Percentiles rank a stretch among this genome's conserved stretches.
Evolutionary conservation across 2,797 vertebrate genomes (phyloP).

Genomic region (Dermochelys coriacea): DNA sequence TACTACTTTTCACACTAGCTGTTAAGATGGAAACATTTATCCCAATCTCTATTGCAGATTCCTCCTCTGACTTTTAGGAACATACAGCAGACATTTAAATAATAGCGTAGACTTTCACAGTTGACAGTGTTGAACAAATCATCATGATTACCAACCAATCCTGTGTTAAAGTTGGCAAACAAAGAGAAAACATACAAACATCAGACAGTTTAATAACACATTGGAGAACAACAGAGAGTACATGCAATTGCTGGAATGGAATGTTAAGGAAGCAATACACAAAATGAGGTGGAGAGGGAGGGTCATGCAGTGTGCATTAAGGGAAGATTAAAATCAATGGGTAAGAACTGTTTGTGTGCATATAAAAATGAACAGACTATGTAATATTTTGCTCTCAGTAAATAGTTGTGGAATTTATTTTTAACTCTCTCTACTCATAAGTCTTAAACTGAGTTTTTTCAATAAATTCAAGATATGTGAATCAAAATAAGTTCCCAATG

Average conservation of each 20-base stretch:
- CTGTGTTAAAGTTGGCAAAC: neutral
- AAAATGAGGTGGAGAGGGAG: neutral
- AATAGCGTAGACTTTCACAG: neutral
- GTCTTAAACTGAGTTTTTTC: neutral
- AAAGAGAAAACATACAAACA: neutral
- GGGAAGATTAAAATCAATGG: neutral
- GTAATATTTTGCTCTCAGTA: neutral
- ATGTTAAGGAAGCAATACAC: neutral
- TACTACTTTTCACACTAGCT: neutral
- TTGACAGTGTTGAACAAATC: neutral
- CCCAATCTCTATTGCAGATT: fast-evolving
- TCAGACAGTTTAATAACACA: neutral
- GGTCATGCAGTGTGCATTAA: neutral
- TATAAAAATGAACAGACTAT: neutral
- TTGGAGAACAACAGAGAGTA: neutral
- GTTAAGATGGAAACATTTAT: neutral
- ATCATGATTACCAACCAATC: neutral
- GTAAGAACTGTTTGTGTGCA: neutral
- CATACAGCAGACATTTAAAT: neutral
- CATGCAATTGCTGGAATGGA: neutral
- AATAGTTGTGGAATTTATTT: neutral
- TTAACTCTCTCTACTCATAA: neutral
- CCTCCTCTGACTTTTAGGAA: neutral
- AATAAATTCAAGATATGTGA: neutral
- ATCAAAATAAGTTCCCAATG: neutral